phyloP scores from a whole-genome alignment of 2,797 vertebrate species.

The Lates japonicus region DNA sequence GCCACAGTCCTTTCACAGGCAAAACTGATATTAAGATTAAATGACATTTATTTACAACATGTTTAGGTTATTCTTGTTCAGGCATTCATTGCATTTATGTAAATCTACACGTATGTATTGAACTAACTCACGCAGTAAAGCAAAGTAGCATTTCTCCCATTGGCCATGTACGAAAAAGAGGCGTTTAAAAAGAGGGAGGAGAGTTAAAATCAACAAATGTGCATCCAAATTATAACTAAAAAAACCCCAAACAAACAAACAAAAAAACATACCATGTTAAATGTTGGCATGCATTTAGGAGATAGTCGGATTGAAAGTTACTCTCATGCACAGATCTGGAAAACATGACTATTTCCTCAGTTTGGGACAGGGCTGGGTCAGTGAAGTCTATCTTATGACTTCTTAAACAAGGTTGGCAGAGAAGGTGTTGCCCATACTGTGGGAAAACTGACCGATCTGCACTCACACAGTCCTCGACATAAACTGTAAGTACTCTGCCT shows the following conservation, averaged over 20 bases:
- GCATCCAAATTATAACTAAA: not conserved
- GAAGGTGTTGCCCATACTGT: conserved; percentile 13
- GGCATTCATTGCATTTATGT: not conserved
- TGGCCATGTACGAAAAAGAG: not conserved
- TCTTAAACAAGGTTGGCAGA: conserved; percentile 9
- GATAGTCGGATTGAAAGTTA: not conserved
- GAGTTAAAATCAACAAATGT: not conserved
- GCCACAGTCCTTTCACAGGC: not conserved
- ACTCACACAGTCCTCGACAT: not conserved
- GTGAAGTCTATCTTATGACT: conserved; percentile 46
- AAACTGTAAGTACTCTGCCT: conserved; percentile 50
- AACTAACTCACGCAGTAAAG: not conserved
- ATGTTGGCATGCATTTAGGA: not conserved
- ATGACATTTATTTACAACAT: not conserved
- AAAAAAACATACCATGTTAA: not conserved
- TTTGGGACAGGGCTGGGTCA: conserved; percentile 21
- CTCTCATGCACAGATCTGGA: not conserved
- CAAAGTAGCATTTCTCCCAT: not conserved
- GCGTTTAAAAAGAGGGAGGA: not conserved
- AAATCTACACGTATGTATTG: not conserved
- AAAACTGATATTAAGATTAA: not conserved
- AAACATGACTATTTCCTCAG: not conserved
- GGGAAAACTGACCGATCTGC: conserved; percentile 14
- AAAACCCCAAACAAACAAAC: too few species aligned
- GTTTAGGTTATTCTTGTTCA: not conserved